Conservation (phyloP, 2,113 vertebrate genomes). For the Bujurquina vittata region DNA sequence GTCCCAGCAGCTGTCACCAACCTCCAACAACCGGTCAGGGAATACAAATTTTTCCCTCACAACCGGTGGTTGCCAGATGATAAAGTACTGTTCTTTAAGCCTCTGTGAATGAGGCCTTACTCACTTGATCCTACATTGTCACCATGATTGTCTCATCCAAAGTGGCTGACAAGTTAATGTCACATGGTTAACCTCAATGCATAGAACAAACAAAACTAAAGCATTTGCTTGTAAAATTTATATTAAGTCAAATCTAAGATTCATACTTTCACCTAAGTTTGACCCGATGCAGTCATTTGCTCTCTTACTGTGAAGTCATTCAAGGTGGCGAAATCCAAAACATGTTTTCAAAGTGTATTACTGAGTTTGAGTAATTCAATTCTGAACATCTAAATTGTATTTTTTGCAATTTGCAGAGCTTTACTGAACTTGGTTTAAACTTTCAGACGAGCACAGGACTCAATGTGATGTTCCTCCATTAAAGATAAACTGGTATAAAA, state of each 20-base stretch:
- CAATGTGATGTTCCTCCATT: background rate
- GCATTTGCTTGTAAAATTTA: background rate
- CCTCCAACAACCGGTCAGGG: background rate
- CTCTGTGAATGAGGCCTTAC: background rate
- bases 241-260: background rate
- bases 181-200: background rate
- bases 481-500: conserved; percentile 14
- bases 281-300: background rate
- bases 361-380: background rate
- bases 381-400: background rate
- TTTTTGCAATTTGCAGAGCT: background rate
- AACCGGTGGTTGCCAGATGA: background rate
- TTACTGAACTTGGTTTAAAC: background rate
- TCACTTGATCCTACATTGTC: background rate
- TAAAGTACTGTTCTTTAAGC: background rate
- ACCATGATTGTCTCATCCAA: background rate
- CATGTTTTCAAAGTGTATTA: background rate
- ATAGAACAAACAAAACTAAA: background rate
- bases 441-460: background rate
- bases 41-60: background rate
- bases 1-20: background rate
- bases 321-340: background rate
- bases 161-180: background rate
- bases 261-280: background rate
- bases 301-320: background rate